A percentile compares a stretch with the other conserved stretches of the same genome.
Conservation (phyloP, 2,888 invertebrate species). For the Thymelicus sylvestris region DNA sequence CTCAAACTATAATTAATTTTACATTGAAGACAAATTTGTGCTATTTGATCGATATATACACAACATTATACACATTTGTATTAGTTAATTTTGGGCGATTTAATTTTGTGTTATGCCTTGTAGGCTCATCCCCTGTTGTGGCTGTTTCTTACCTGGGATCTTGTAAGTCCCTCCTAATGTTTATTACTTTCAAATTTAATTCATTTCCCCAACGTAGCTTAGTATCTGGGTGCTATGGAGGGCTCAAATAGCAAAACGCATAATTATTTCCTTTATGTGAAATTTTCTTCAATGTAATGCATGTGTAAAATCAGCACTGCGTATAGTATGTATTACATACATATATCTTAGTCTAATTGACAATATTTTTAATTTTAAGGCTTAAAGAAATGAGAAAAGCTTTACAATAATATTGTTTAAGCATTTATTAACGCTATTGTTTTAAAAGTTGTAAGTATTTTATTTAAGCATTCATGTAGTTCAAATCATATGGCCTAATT, state of each 20-base stretch:
- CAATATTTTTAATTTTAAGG: background rate
- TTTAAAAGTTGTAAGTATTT: too few species aligned
- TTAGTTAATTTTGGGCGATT: constrained; percentile 55
- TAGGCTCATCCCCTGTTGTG: constrained; percentile 82
- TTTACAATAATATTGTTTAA: too few species aligned
- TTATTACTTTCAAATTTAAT: constrained; percentile 44
- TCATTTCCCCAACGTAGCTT: constrained; percentile 4
- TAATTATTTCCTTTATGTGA: background rate
- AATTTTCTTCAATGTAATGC: constrained; percentile 19
- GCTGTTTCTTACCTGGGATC: constrained; percentile 84
- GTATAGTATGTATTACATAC: background rate
- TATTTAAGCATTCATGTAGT: too few species aligned
- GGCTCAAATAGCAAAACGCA: constrained; percentile 5
- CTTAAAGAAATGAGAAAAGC: too few species aligned
- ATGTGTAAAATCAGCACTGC: constrained; percentile 13
- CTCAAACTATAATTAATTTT: background rate
- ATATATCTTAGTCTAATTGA: background rate
- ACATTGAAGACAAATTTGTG: constrained; percentile 16
- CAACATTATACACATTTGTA: constrained; percentile 38
- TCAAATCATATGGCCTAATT: too few species aligned
- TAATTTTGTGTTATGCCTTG: constrained; percentile 73
- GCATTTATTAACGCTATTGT: too few species aligned
- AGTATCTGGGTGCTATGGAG: constrained; percentile 4
- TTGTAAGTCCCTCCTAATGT: constrained; percentile 74
- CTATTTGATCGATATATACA: constrained; percentile 21